Evolutionary conservation across 23 tunicate genomes (phyloP), one percentile per base, ranked within the genome.

Genomic region (Diplosoma virens): DNA sequence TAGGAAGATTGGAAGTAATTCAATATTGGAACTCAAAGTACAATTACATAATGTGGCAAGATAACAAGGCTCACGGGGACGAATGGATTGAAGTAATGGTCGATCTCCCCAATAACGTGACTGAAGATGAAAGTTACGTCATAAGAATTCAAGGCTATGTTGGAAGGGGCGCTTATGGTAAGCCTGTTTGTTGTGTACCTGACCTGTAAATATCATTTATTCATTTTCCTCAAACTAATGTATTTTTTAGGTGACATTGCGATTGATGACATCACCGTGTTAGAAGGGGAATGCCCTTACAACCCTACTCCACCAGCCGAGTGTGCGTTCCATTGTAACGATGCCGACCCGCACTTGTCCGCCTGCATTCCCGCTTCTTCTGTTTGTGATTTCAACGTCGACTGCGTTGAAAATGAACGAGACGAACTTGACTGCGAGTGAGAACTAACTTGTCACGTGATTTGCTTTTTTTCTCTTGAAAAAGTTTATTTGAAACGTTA

Each of bases 41-140:
- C 67, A 85, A 75, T 37, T 92, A 92, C 56, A 32, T 73, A 25
- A 37, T 82, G 67, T 92, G 84, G 82, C 71, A 92, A 70, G 97
- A 92, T 30, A 56, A 71, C 30, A 67, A 48, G 6, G 56, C 56
- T 23, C 81, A 92, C 61, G 97, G 97, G 25, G 93, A 92, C 61
- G 46, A 22, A 26, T 92, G 97, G 97, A 75, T 85, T 54, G 97
- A 92, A 81, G 92, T 93, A 1, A 85, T 92, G 97, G 92, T 92
- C 6, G 66, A 84, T 76, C 76, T 92, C 16, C 97, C 97, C 0
- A 92, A 92, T 75, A 92, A 92, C 60, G 90, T 92, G 20, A 92
- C 97, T 16, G 82, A 85, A 46, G 88, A 85, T 70, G 80, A 80
- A 21, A 56, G 59, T 1, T 92, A 85, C 79, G 76, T 65, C 58